phyloP scores from a whole-genome alignment of 2,113 vertebrate species.

The Antigone vipio region DNA sequence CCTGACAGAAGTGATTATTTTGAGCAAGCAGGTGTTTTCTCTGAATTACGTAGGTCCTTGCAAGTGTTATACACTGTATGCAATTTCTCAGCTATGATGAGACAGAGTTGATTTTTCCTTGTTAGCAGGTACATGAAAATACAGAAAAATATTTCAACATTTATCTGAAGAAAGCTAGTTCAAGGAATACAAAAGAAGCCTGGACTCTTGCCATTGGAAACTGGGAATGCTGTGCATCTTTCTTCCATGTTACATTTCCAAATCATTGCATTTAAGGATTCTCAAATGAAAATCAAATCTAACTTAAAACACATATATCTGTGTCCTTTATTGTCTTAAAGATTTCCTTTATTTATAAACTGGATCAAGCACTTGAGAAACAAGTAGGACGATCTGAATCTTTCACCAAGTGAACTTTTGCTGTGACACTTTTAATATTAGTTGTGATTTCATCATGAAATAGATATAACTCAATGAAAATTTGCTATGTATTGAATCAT shows the following conservation, averaged over 20 bases:
- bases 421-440: neutral
- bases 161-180: neutral
- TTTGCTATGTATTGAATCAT: slow-evolving; percentile 9
- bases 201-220: neutral
- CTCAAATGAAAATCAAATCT: neutral
- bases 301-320: neutral
- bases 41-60: neutral
- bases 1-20: neutral
- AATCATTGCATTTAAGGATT: neutral
- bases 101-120: neutral
- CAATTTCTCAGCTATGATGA: neutral
- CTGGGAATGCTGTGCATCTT: neutral
- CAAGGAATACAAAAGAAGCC: neutral
- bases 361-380: neutral
- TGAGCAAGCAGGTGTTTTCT: neutral
- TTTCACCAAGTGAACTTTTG: neutral
- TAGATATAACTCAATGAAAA: neutral
- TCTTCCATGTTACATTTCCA: neutral
- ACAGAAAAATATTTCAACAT: neutral
- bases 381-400: neutral
- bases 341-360: neutral
- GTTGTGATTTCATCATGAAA: slow-evolving; percentile 12
- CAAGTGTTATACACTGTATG: neutral
- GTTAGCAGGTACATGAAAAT: neutral
- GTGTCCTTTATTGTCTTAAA: neutral